Evolutionary conservation across 2,113 vertebrate species (phyloP).

Genomic region (Platichthys stellatus): DNA sequence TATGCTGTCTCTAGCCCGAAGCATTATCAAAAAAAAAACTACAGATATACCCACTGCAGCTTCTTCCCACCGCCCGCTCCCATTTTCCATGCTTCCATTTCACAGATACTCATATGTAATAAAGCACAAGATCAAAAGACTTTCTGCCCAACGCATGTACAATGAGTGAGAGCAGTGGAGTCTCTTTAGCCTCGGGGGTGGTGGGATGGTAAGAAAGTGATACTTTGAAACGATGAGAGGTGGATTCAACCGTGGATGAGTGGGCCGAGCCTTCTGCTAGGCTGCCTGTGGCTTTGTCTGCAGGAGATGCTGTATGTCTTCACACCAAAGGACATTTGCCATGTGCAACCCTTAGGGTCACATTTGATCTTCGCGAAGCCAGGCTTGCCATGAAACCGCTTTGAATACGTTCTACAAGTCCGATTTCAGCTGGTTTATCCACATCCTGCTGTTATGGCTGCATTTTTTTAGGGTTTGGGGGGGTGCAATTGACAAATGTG

Average conservation of each 20-base stretch:
- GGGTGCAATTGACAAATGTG: not conserved
- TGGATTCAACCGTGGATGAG: constrained; percentile 42
- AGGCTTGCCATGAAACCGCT: not conserved
- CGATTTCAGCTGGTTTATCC: constrained; percentile 13
- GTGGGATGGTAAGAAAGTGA: constrained; percentile 53
- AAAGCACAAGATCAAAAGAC: constrained; percentile 64
- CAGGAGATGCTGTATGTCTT: constrained; percentile 30
- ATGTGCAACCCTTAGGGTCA: constrained; percentile 16
- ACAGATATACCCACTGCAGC: constrained; percentile 28
- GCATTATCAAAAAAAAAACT: constrained; percentile 6
- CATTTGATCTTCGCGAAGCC: not conserved
- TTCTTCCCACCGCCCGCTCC: constrained; percentile 20
- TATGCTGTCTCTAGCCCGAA: constrained; percentile 45
- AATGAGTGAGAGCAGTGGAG: constrained; percentile 39
- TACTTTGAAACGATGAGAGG: constrained; percentile 51
- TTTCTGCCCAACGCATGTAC: constrained; percentile 44
- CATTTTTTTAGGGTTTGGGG: not conserved
- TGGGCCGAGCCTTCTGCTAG: constrained; percentile 9
- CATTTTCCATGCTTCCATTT: constrained; percentile 61
- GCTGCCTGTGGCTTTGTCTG: constrained; percentile 37
- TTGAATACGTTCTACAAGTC: constrained; percentile 18
- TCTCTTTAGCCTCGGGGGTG: constrained; percentile 35
- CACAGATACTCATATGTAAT: constrained; percentile 61
- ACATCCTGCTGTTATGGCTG: not conserved
- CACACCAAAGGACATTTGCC: not conserved